These are phyloP conservation scores for Oncorhynchus keta DNA, from an alignment of 2,113 vertebrate genomes.

Conservation along the genomic window DNA sequence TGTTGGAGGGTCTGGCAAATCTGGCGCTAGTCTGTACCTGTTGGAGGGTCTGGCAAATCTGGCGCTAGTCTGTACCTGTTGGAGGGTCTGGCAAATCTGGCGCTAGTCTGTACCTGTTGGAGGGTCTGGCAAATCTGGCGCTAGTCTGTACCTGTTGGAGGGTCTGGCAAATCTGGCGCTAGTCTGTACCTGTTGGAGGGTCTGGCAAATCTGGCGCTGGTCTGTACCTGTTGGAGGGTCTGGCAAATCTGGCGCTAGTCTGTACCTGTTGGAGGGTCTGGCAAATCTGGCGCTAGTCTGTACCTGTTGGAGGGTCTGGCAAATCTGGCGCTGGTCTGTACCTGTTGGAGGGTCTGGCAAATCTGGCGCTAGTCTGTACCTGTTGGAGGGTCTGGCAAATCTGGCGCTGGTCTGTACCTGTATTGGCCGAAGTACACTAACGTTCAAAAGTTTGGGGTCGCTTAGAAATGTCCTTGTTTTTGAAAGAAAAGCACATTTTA, in stretches of 20 bases:
- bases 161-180: constrained; percentile 51
- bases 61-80: constrained; percentile 60
- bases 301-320: too few species aligned
- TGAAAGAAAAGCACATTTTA: too few species aligned
- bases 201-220: constrained; percentile 51
- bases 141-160: constrained; percentile 67
- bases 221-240: constrained; percentile 69
- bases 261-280: constrained; percentile 71
- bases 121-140: constrained; percentile 55
- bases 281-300: constrained; percentile 37
- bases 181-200: constrained; percentile 67
- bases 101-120: constrained; percentile 65
- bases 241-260: constrained; percentile 48
- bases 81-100: constrained; percentile 62
- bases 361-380: constrained; percentile 50
- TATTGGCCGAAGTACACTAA: background rate
- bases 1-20: constrained; percentile 69
- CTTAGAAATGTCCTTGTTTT: too few species aligned
- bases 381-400: constrained; percentile 69
- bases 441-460: too few species aligned
- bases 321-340: constrained; percentile 48
- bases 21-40: constrained; percentile 55
- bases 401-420: background rate
- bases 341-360: constrained; percentile 70
- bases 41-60: constrained; percentile 65